Evolutionary conservation across 2,113 vertebrate species (phyloP), one percentile per base, ranked within the genome.

Genomic region (Oryzias woworae): DNA sequence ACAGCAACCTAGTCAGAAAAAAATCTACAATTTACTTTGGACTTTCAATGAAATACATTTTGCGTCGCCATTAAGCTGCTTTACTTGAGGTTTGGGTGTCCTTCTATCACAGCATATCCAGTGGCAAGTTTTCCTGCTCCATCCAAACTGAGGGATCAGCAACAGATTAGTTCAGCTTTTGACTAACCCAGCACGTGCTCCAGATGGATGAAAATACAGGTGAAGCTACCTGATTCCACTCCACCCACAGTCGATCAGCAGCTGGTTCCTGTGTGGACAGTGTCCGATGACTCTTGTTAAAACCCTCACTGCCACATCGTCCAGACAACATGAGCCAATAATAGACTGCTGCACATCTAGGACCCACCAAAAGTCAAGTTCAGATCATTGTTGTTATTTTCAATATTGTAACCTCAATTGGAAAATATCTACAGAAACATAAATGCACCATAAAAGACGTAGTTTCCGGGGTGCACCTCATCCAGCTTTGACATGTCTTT

Each of bases 381-480:
- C 46, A 41, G 20, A 26, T 41, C 47, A 44, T 2, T 31, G 14
- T 10, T 7, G 10, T 14, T 31, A 5, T 20, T 20, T 20, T 20
- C 20, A 20, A 20, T 20, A 20, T 3, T 26, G 16, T 15, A 8
- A 47, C 6, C 2, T 47, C 45, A 17, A 52, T 14, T 1, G 42
- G 48, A 28, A 44, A 44, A 41, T 7, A 43, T 14, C 24, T 5
- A 23, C 68, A 91, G 81, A 8, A 8, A 61, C 63, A 89, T 85
- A 8, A 6, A 87, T 92, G 53, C 69, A 95, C 94, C 94, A 0
- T 94, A 95, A 81, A 95, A 94, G 14, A 90, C 59, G 6, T 93
- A 94, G 81, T 95, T 96, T 69, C 93, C 94, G 4, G 94, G 94
- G 75, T 95, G 94, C 51, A 95, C 81, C 80, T 95, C 93, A 10